Evolutionary conservation across 2,888 invertebrate genomes (phyloP).

Genomic region (Strigamia maritima): DNA sequence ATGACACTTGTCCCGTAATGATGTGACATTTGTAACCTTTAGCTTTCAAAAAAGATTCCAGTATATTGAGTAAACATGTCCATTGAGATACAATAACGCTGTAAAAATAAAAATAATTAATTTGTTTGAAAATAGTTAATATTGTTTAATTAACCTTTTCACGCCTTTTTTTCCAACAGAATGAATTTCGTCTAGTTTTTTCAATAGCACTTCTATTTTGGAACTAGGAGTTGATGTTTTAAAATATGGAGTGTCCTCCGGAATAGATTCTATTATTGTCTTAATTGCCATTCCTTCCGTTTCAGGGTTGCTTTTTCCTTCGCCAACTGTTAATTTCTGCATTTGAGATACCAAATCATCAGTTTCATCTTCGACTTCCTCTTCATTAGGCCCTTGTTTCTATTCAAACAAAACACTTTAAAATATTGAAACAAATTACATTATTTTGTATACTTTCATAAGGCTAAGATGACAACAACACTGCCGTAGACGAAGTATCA

Average conservation of each 20-base stretch:
- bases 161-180: not conserved
- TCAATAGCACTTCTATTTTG: not conserved
- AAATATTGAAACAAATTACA: not conserved
- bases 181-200: conserved; percentile 18
- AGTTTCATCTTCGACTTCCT: not conserved
- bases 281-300: not conserved
- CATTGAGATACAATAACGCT: conserved; percentile 84
- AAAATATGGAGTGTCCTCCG: not conserved
- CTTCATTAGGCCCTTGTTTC: not conserved
- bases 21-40: conserved; percentile 60
- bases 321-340: conserved; percentile 7
- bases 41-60: conserved; percentile 63
- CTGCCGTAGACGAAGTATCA: conserved; percentile 80
- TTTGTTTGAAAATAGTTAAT: not conserved
- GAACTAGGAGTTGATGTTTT: conserved; percentile 5
- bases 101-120: not conserved
- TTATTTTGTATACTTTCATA: conserved; percentile 62
- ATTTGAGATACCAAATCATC: conserved; percentile 20
- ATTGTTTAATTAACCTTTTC: not conserved
- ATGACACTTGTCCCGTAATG: conserved; percentile 73
- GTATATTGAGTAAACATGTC: conserved; percentile 74
- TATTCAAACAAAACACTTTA: not conserved
- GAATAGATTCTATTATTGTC: not conserved
- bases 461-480: conserved; percentile 85
- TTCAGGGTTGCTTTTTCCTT: not conserved